phyloP scores from a whole-genome alignment of 2,888 invertebrate species.

The Nemotelus nigrinus region DNA sequence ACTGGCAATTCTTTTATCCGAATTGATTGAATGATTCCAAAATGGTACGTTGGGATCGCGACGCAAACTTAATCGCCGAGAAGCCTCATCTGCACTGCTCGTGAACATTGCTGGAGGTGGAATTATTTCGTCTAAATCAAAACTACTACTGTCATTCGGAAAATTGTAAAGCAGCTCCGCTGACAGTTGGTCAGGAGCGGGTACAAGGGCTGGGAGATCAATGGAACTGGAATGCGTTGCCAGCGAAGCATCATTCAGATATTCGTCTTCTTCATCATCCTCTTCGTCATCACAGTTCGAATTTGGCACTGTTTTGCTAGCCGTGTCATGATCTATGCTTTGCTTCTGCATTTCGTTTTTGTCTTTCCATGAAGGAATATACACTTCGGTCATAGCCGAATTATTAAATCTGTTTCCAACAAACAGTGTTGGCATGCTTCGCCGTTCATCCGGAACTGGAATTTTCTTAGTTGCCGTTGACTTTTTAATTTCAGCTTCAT shows the following conservation, averaged over 20 bases:
- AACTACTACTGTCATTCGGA: background rate
- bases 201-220: conserved; percentile 66
- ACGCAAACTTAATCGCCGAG: conserved; percentile 54
- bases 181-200: conserved; percentile 68
- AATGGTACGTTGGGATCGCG: conserved; percentile 60
- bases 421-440: conserved; percentile 75
- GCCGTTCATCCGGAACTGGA: conserved; percentile 65
- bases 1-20: conserved; percentile 66
- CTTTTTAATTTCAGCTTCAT: conserved; percentile 68
- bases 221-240: conserved; percentile 70
- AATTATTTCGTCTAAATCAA: conserved; percentile 58
- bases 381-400: conserved; percentile 68
- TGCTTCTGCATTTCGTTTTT: conserved; percentile 59
- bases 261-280: conserved; percentile 48
- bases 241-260: conserved; percentile 56
- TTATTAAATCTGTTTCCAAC: conserved; percentile 70
- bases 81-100: conserved; percentile 60
- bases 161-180: conserved; percentile 68
- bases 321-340: conserved; percentile 55
- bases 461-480: conserved; percentile 55
- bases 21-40: conserved; percentile 69
- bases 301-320: conserved; percentile 20
- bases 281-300: conserved; percentile 44
- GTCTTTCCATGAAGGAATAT: conserved; percentile 67
- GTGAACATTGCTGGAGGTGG: conserved; percentile 72